phyloP scores from a whole-genome alignment of 2,797 vertebrate species.

The Neopelma chrysocephalum region DNA sequence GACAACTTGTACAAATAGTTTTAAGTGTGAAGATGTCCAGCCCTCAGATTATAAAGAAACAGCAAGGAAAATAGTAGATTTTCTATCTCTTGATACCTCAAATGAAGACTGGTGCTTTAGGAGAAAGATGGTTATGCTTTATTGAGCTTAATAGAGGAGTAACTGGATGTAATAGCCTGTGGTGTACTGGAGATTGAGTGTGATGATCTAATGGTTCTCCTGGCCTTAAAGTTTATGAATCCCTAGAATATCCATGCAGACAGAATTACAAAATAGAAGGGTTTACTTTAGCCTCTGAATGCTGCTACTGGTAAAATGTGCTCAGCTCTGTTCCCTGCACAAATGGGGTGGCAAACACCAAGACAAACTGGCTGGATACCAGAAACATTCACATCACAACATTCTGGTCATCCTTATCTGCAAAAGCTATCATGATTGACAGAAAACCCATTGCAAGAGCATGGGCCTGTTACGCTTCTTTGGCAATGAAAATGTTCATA shows the following conservation, averaged over 20 bases:
- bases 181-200: background rate
- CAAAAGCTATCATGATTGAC: background rate
- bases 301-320: background rate
- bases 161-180: conserved; percentile 25
- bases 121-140: background rate
- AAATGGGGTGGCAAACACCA: background rate
- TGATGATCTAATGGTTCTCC: conserved; percentile 21
- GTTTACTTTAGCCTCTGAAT: background rate
- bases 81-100: background rate
- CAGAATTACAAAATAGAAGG: background rate
- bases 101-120: background rate
- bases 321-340: background rate
- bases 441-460: background rate
- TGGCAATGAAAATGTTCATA: background rate
- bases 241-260: background rate
- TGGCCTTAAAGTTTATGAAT: conserved; percentile 35
- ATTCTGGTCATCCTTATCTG: background rate
- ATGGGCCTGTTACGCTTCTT: background rate
- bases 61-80: background rate
- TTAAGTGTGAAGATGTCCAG: background rate
- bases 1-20: background rate
- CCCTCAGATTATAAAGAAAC: background rate
- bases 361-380: background rate
- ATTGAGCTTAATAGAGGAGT: conserved; percentile 15
- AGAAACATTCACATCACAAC: background rate